Evolutionary conservation across 2,888 invertebrate genomes (phyloP).

Genomic region (Ophion slaviceki): DNA sequence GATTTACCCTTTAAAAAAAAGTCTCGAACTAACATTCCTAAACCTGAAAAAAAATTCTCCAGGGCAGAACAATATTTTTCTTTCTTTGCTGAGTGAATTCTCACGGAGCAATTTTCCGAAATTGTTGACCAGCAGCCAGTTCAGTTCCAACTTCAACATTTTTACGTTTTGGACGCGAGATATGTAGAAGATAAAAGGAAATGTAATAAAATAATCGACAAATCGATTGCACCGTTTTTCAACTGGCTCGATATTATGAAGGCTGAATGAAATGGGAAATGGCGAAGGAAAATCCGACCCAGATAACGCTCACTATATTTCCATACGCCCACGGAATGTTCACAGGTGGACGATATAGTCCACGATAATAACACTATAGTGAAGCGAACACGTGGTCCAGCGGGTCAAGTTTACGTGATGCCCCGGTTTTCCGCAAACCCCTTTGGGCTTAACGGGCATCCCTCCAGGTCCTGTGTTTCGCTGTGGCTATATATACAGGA

Average conservation of each 20-base stretch:
- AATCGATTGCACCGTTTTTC: background rate
- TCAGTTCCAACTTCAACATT: too few relatives aligned
- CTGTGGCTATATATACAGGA: constrained; percentile 42
- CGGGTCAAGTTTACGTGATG: constrained; percentile 80
- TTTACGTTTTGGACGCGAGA: too few relatives aligned
- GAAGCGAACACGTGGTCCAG: constrained; percentile 70
- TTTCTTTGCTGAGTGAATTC: too few relatives aligned
- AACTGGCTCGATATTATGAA: background rate
- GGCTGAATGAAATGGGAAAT: background rate
- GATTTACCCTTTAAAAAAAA: too few relatives aligned
- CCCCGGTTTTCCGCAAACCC: constrained; percentile 79
- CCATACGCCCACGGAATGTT: constrained; percentile 34
- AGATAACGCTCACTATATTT: constrained; percentile 46
- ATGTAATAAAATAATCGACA: too few relatives aligned
- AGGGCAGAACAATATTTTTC: too few relatives aligned
- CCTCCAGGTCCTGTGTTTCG: constrained; percentile 77
- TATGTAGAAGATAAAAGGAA: too few relatives aligned
- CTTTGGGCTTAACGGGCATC: constrained; percentile 80
- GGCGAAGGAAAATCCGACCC: constrained; percentile 47
- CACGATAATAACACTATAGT: constrained; percentile 54
- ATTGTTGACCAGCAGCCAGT: too few relatives aligned
- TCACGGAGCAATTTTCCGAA: too few relatives aligned
- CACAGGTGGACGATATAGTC: constrained; percentile 59
- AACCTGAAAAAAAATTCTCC: too few relatives aligned
- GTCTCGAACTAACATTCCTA: too few relatives aligned